These are phyloP conservation scores for Sebastes nivosus DNA, from an alignment of 2,797 vertebrate species.

Conservation along the genomic window DNA sequence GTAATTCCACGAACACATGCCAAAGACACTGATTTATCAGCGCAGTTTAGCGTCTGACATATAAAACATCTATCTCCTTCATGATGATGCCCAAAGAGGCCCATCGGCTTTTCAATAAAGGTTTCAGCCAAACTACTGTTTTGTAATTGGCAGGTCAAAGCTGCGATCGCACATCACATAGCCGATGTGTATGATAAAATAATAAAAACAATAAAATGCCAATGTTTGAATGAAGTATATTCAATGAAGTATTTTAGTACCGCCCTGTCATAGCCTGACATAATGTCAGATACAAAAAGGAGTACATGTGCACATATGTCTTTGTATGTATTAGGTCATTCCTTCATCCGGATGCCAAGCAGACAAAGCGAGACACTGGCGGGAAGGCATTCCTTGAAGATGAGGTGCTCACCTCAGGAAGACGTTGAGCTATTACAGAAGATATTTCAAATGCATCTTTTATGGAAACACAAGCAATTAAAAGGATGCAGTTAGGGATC, in stretches of 20 bases:
- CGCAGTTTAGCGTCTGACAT: conserved; percentile 31
- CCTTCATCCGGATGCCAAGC: conserved; percentile 17
- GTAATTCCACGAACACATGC: conserved; percentile 1
- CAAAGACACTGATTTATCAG: conserved; percentile 17
- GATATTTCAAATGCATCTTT: neutral
- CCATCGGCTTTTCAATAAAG: neutral
- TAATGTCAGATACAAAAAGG: neutral
- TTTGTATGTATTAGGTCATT: conserved; percentile 24
- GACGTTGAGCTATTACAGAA: neutral
- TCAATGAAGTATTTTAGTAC: neutral
- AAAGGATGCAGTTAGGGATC: neutral
- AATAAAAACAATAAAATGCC: neutral
- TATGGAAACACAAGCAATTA: neutral
- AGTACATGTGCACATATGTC: neutral
- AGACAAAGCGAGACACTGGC: conserved; percentile 11
- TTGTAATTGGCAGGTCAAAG: conserved; percentile 9
- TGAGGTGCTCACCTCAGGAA: conserved; percentile 13
- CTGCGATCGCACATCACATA: neutral
- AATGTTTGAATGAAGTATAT: neutral
- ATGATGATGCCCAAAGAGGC: conserved; percentile 32
- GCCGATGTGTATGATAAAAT: neutral
- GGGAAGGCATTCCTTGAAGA: conserved; percentile 30
- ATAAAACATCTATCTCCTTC: conserved; percentile 27
- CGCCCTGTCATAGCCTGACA: neutral
- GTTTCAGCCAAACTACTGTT: conserved; percentile 1